Evolutionary conservation across 2,888 invertebrate genomes (phyloP).

Genomic region (Cartodere bifasciata): DNA sequence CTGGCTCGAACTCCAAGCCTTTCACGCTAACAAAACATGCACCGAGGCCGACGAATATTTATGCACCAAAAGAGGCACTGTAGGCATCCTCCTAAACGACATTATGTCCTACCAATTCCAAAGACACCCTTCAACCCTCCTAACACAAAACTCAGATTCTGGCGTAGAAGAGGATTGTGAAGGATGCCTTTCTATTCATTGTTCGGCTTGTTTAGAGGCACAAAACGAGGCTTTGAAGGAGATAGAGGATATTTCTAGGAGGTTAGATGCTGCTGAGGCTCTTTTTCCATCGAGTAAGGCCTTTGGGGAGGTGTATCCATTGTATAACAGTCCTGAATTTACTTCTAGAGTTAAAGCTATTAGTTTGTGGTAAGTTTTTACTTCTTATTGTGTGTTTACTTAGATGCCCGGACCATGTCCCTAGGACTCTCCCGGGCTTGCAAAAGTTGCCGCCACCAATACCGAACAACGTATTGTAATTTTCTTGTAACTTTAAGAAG

Average conservation of each 20-base stretch:
- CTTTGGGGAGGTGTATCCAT: conserved; percentile 60
- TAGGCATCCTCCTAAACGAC: conserved; percentile 57
- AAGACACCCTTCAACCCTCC: conserved; percentile 19
- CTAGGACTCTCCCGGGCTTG: too few species aligned
- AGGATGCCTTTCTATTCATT: conserved; percentile 65
- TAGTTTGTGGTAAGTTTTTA: conserved; percentile 86
- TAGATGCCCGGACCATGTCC: too few species aligned
- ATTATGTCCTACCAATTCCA: conserved; percentile 62
- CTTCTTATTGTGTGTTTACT: too few species aligned
- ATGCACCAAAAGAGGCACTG: conserved; percentile 57
- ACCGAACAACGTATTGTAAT: too few species aligned
- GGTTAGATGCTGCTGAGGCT: conserved; percentile 63
- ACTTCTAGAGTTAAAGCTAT: conserved; percentile 61
- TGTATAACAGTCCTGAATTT: conserved; percentile 52
- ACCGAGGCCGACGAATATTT: conserved; percentile 69
- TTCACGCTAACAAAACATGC: conserved; percentile 60
- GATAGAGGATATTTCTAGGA: conserved; percentile 56
- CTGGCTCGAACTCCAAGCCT: conserved; percentile 83
- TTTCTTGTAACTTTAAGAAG: too few species aligned
- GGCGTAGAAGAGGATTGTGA: conserved; percentile 36
- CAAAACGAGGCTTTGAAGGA: conserved; percentile 64
- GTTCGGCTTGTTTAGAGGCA: conserved; percentile 53
- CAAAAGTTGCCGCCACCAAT: too few species aligned
- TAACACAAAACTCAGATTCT: conserved; percentile 27
- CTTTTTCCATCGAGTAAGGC: conserved; percentile 76